These are phyloP conservation scores for Lymantria monacha DNA, from an alignment of 2,888 invertebrate species.

Conservation along the genomic window DNA sequence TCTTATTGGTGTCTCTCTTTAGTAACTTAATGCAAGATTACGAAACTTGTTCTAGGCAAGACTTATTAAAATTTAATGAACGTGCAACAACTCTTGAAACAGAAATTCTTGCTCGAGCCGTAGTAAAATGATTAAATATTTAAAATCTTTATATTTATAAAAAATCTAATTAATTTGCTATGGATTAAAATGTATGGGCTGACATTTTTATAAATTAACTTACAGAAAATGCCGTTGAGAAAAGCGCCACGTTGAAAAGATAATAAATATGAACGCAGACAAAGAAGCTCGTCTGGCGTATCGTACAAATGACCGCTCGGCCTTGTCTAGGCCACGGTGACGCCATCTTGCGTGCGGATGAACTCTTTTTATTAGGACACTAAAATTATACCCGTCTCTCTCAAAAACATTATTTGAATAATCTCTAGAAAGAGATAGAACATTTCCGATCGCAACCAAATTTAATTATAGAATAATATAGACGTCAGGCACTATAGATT, in stretches of 20 bases:
- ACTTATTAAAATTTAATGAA: conserved; percentile 10
- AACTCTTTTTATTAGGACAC: conserved; percentile 71
- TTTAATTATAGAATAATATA: conserved; percentile 52
- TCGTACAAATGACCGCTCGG: conserved; percentile 77
- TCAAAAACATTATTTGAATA: conserved; percentile 33
- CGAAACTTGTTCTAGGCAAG: conserved; percentile 23
- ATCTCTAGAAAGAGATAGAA: conserved; percentile 43
- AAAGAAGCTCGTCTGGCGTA: conserved; percentile 69
- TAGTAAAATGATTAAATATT: conserved; percentile 17
- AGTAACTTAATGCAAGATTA: conserved; percentile 24
- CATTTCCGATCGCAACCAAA: conserved; percentile 34
- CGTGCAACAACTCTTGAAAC: conserved; percentile 12
- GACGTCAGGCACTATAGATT: conserved; percentile 33
- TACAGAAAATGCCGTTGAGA: conserved; percentile 19
- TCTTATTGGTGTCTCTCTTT: conserved; percentile 20
- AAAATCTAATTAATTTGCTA: conserved; percentile 7
- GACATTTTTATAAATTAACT: conserved; percentile 6
- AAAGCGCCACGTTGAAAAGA: conserved; percentile 39
- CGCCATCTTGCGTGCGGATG: conserved; percentile 75
- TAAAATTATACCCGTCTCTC: conserved; percentile 59
- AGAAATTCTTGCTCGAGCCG: conserved; percentile 21
- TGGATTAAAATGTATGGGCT: not conserved
- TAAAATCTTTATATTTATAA: not conserved
- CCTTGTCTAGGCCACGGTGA: conserved; percentile 81
- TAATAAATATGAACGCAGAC: conserved; percentile 53